Percentiles rank a stretch among this genome's conserved stretches.
Conservation (phyloP, 1,140 invertebrate species). For the Drosophila neocordata region DNA sequence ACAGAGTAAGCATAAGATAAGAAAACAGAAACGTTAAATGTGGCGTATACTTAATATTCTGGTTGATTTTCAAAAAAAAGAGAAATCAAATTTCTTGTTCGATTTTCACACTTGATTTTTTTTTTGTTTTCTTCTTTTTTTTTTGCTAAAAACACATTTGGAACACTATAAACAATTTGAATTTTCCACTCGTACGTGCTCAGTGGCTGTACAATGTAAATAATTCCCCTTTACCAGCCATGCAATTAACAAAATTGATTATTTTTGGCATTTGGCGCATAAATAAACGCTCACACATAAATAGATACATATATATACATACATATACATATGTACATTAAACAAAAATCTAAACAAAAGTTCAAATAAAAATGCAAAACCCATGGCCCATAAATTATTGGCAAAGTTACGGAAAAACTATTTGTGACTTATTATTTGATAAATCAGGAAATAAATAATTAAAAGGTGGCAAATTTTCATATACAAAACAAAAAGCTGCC, state of each 20-base stretch:
- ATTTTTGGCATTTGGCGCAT: constrained; percentile 41
- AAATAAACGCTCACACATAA: constrained; percentile 23
- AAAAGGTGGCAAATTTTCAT: constrained; percentile 34
- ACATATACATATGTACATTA: neutral
- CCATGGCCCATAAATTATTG: constrained; percentile 19
- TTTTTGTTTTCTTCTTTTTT: neutral
- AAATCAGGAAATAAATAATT: constrained; percentile 51
- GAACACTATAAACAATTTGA: constrained; percentile 52
- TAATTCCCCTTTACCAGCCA: constrained; percentile 46
- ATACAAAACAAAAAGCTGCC: neutral
- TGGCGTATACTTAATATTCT: constrained; percentile 54
- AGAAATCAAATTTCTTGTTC: constrained; percentile 23
- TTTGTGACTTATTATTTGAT: constrained; percentile 62
- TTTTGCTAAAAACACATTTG: constrained; percentile 22
- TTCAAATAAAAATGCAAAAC: constrained; percentile 15
- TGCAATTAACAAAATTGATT: constrained; percentile 70
- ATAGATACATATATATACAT: neutral
- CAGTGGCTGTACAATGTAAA: constrained; percentile 38
- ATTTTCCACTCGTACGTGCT: constrained; percentile 41
- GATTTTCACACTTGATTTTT: constrained; percentile 1
- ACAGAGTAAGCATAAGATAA: constrained; percentile 19
- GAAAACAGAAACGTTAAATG: constrained; percentile 29
- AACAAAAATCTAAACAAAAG: constrained; percentile 30
- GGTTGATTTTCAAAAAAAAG: constrained; percentile 10
- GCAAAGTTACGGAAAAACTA: constrained; percentile 37